Conservation (phyloP, 2,888 invertebrate species). For the Rotaria magnacalcarata region DNA sequence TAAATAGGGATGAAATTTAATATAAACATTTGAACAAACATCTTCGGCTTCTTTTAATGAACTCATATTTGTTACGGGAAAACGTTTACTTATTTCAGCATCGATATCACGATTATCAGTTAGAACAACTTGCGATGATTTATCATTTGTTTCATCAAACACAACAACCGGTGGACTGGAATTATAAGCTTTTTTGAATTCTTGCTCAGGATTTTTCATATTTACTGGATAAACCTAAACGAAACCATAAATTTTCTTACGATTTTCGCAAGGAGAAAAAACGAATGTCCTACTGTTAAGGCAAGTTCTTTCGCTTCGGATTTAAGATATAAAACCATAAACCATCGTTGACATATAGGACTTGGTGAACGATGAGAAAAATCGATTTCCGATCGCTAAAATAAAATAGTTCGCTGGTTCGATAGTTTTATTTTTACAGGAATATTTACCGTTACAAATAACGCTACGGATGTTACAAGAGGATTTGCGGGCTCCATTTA, state of each 20-base stretch:
- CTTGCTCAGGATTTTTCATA: slow-evolving; percentile 46
- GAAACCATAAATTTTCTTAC: no score
- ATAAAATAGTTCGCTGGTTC: not conserved
- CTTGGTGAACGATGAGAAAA: slow-evolving; percentile 43
- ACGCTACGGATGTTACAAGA: not conserved
- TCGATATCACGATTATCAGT: slow-evolving; percentile 46
- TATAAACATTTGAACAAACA: slow-evolving; percentile 45
- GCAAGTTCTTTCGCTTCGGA: slow-evolving; percentile 43
- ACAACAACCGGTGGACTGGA: slow-evolving; percentile 46
- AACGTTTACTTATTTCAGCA: slow-evolving; percentile 44
- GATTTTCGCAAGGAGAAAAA: not conserved
- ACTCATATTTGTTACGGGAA: slow-evolving; percentile 38
- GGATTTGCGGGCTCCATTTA: not conserved
- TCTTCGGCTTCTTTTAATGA: slow-evolving; percentile 45
- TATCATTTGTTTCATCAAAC: slow-evolving; percentile 38
- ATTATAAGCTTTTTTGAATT: slow-evolving; percentile 45
- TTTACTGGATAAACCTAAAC: slow-evolving; percentile 41
- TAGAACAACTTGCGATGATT: slow-evolving; percentile 38
- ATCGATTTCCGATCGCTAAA: slow-evolving; percentile 44
- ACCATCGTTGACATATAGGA: slow-evolving; percentile 46
- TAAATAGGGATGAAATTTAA: slow-evolving; percentile 46
- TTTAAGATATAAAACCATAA: slow-evolving; percentile 44
- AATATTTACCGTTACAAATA: not conserved
- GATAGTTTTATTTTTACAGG: no score
- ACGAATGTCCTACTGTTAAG: slow-evolving; percentile 20